Conservation (phyloP, 2,113 vertebrate genomes). For the Tylochromis polylepis region DNA sequence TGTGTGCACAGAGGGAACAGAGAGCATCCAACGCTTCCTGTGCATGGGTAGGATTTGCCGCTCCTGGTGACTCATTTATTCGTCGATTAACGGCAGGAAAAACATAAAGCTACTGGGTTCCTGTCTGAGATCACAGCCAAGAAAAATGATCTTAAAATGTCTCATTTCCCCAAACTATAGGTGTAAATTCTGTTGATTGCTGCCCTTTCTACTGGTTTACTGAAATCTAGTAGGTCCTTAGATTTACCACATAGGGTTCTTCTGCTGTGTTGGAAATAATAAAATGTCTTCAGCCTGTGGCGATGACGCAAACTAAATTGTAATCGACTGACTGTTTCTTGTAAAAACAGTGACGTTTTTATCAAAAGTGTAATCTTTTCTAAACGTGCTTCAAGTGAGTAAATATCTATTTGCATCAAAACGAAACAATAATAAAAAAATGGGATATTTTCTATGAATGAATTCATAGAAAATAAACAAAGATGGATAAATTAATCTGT, state of each 20-base stretch:
- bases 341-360: neutral
- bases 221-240: neutral
- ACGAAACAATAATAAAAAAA: neutral
- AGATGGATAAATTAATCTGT: neutral
- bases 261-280: neutral
- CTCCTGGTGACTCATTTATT: neutral
- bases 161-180: neutral
- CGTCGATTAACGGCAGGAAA: neutral
- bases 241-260: neutral
- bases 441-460: no score
- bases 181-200: neutral
- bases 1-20: conserved; percentile 80
- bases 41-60: conserved; percentile 75
- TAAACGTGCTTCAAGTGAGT: neutral
- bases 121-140: neutral
- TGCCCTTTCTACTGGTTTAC: neutral
- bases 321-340: neutral
- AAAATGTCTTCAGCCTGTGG: neutral
- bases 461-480: neutral
- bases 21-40: conserved; percentile 85
- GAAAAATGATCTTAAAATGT: neutral
- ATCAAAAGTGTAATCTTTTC: neutral
- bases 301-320: neutral
- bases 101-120: neutral
- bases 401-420: neutral